phyloP scores from a whole-genome alignment of 1,140 invertebrate species.

The Batillaria attramentaria region DNA sequence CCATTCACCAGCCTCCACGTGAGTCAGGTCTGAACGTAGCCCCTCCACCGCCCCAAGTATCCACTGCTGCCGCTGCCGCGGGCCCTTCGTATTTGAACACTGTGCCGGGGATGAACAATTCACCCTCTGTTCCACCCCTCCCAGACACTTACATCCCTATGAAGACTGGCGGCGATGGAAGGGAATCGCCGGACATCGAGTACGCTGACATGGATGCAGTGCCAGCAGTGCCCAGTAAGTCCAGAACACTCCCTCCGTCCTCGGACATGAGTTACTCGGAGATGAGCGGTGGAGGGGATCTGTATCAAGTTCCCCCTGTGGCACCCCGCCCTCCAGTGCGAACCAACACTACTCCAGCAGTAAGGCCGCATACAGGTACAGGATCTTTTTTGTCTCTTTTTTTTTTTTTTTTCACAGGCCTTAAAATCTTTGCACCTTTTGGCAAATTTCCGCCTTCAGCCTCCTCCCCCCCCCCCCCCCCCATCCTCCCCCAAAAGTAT shows the following conservation, averaged over 20 bases:
- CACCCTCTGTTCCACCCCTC: neutral
- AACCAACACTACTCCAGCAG: neutral
- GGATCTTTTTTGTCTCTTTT: no score
- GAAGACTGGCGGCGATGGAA: neutral
- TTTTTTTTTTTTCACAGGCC: no score
- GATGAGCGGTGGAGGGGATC: constrained; percentile 4
- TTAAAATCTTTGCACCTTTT: no score
- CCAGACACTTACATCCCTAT: neutral
- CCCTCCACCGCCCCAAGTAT: constrained; percentile 2
- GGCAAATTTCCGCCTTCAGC: no score
- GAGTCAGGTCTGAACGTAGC: constrained; percentile 4
- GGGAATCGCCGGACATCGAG: neutral
- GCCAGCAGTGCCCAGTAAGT: neutral
- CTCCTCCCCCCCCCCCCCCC: no score
- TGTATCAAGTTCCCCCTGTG: constrained; percentile 35
- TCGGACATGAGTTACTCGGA: neutral
- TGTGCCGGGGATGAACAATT: constrained; percentile 14
- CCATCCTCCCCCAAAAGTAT: no score
- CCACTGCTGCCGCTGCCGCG: neutral
- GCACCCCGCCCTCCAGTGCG: constrained; percentile 30
- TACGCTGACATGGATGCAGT: constrained; percentile 15
- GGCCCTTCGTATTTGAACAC: constrained; percentile 38
- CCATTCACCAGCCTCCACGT: constrained; percentile 7
- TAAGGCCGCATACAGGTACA: no score
- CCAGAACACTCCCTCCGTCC: no score